Base-by-base conservation (phyloP, 23 tunicate species). In the Ascidia mentula region DNA sequence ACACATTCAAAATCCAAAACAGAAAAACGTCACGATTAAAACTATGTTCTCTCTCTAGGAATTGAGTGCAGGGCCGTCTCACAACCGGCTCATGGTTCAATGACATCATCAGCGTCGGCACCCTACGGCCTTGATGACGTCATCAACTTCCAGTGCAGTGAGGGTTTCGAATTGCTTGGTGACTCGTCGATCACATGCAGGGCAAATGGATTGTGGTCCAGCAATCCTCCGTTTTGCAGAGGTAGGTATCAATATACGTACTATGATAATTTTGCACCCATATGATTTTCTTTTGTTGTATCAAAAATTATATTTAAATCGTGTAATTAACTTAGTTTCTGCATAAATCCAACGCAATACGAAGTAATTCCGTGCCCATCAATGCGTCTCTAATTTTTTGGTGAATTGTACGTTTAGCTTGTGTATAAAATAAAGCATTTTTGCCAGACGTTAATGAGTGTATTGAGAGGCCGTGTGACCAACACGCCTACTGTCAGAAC, bases 361-460 rank as follows among this genome's bases (percentile, higher is more conserved):
- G n/a, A n/a, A n/a, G n/a, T n/a, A n/a, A n/a, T n/a, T n/a, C n/a
- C n/a, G n/a, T n/a, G n/a, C n/a, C n/a, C n/a, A n/a, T n/a, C n/a
- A n/a, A n/a, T n/a, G n/a, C n/a, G n/a, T n/a, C n/a, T n/a, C n/a
- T n/a, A n/a, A n/a, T n/a, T n/a, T n/a, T n/a, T n/a, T n/a, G n/a
- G n/a, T n/a, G n/a, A n/a, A n/a, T n/a, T n/a, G n/a, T n/a, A n/a
- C n/a, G n/a, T n/a, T n/a, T n/a, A n/a, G n/a, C n/a, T n/a, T n/a
- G n/a, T n/a, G n/a, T n/a, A n/a, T n/a, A n/a, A n/a, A n/a, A n/a
- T n/a, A n/a, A n/a, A n/a, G n/a, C n/a, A n/a, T n/a, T n/a, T n/a
- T n/a, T n/a, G n/a, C n/a, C n/a, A 53, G 90, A 86, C 60, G 38
- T 86, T 0, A 74, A 86, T 45, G 90, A 86, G 74, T 86, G 90